Percentiles rank a stretch among this genome's conserved stretches.
phyloP scores from a whole-genome alignment of 2,888 invertebrate genomes.

The Orthosia incerta region DNA sequence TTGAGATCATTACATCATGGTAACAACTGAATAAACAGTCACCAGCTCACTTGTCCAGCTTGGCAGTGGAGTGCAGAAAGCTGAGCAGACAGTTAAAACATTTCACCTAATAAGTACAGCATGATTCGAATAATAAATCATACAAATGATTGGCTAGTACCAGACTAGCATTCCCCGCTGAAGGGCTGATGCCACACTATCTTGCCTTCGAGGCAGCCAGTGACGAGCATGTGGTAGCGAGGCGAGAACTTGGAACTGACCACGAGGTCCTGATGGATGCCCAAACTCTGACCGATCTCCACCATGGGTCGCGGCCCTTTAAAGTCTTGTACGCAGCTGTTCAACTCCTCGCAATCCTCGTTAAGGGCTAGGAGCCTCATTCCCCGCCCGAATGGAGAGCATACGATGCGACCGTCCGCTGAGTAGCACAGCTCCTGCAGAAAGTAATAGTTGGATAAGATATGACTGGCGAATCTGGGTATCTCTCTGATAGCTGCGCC shows the following conservation, averaged over 20 bases:
- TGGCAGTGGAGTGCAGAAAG: constrained; percentile 9
- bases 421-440: constrained; percentile 96
- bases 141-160: constrained; percentile 66
- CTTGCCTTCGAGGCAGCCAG: constrained; percentile 97
- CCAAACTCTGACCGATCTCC: constrained; percentile 93
- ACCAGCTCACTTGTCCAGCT: constrained; percentile 1
- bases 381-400: constrained; percentile 97
- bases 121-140: constrained; percentile 44
- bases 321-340: constrained; percentile 89
- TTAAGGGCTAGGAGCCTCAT: constrained; percentile 96
- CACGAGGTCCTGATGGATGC: constrained; percentile 95
- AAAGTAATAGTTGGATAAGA: background rate
- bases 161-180: constrained; percentile 79
- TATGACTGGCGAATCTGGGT: background rate
- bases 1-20: background rate
- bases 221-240: constrained; percentile 95
- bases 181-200: constrained; percentile 97
- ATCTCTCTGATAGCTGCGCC: background rate
- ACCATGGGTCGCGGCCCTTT: constrained; percentile 73
- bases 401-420: constrained; percentile 96
- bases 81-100: constrained; percentile 40
- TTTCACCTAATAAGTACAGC: constrained; percentile 40
- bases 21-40: constrained; percentile 1
- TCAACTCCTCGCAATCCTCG: constrained; percentile 94
- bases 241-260: constrained; percentile 98